Base-by-base conservation (phyloP, 37 sponge, comb jelly and placozoan genomes). In the Halisarca cf. caerulea region DNA sequence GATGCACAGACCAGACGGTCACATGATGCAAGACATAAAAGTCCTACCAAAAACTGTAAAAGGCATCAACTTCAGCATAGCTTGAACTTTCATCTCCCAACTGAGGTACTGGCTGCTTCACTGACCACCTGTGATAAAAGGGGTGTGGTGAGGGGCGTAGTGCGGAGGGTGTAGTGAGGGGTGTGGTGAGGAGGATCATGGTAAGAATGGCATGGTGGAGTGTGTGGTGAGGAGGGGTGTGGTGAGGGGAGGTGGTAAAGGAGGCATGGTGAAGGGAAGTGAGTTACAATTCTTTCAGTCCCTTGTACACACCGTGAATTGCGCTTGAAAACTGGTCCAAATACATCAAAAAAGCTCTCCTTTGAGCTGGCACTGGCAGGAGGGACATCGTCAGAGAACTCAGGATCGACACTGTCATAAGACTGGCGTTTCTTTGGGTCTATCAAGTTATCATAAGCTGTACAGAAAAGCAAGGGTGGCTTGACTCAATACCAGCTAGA, bases 401-500 rank as follows among this genome's bases (percentile, higher is more conserved):
- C 77, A 0, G 99, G 97, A 61, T 98, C 99, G 54, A 94, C 85
- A 82, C 99, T 98, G 82, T 98, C 99, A 59, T 91, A 98, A 0
- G 99, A 87, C 41, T 88, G 64, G 20, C 95, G 89, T 28, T 80
- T 87, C 27, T 60, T 77, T n/a, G 88, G 82, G 66, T 85, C 72
- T 84, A 78, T 57, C 36, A 95, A 64, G 23, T 89, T 86, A 17
- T 95, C 95, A 59, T 95, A 88, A 61, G 95, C 91, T 87, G 51
- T 44, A 21, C 60, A 18, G 27, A 82, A 38, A 55, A n/a, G n/a
- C n/a, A n/a, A 15, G 20, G 58, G 34, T 4, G n/a, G n/a, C n/a
- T n/a, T n/a, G n/a, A n/a, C n/a, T n/a, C n/a, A n/a, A n/a, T n/a
- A n/a, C 11, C 27, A 66, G 11, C n/a, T 8, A 66, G 41, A 8